Base-by-base conservation (phyloP, 2,113 vertebrate species). In the Hippocampus comes region DNA sequence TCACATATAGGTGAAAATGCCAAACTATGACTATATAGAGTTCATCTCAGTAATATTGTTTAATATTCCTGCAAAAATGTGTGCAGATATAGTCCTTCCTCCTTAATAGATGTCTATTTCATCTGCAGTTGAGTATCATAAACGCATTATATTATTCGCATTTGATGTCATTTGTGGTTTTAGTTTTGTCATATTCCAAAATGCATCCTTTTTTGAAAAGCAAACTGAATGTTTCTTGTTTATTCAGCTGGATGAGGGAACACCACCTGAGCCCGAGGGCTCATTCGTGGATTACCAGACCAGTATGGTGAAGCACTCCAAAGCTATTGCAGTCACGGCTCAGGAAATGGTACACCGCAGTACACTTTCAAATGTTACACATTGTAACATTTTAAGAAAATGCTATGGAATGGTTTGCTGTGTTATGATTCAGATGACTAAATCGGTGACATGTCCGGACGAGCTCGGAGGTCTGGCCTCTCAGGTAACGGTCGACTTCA, bases 231-330 rank as follows among this genome's bases (percentile, higher is more conserved):
- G 15, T 0, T 8, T 66, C 10, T 64, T 72, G 0, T 51, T 49
- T 59, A 63, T 49, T 17, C 67, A 99, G 98, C 91, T 99, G 89
- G 97, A 97, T 87, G 98, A 98, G 87, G 96, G 98, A 25, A 96
- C 96, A 0, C 96, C 95, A n/a, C 94, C 94, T 10, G 96, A 97
- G 83, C 92, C 95, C 0, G 95, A 96, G 67, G 97, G 97, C 75
- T 96, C 95, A 0, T 99, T 97, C 79, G 98, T 99, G 57, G 98
- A 99, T 87, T 99, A 97, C 87, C 98, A 99, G 91, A 99, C 98
- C 23, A 96, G 95, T 0, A 97, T 96, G 90, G 98, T 99, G 81
- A 99, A 96, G 87, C 93, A 95, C 73, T 98, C 96, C 43, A 99
- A 98, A 90, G 96, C 96, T 8, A 96, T 99, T 67, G 98, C 97